These are phyloP conservation scores for Bemisia tabaci DNA, from an alignment of 1,140 invertebrate genomes.

Conservation along the genomic window DNA sequence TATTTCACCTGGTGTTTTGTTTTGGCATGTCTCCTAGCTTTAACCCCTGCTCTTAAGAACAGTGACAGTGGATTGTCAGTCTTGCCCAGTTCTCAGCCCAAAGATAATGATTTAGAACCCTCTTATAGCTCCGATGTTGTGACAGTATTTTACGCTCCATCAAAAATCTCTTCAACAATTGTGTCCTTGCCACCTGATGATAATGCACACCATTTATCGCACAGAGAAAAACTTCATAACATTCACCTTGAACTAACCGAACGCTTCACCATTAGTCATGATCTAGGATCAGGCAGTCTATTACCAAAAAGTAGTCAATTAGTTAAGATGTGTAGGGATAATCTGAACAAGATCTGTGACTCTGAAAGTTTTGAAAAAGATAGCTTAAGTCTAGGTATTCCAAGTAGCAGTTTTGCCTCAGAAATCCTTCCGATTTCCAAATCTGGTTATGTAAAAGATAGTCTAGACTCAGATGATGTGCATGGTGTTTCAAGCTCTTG, in stretches of 20 bases:
- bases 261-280: no score
- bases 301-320: no score
- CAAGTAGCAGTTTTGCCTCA: neutral
- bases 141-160: neutral
- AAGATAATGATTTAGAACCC: neutral
- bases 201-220: neutral
- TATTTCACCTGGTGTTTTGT: neutral
- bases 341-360: no score
- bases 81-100: neutral
- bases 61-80: neutral
- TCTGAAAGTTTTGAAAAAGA: no score
- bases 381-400: neutral
- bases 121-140: neutral
- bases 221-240: neutral
- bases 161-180: neutral
- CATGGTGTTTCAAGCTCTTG: neutral
- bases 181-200: neutral
- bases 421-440: no score
- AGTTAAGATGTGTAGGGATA: no score
- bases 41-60: neutral
- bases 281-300: no score
- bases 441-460: neutral
- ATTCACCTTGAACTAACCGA: neutral
- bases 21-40: slow-evolving; percentile 1
- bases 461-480: no score